phyloP scores from a whole-genome alignment of 2,113 vertebrate species.

The Phalacrocorax brasilianus region DNA sequence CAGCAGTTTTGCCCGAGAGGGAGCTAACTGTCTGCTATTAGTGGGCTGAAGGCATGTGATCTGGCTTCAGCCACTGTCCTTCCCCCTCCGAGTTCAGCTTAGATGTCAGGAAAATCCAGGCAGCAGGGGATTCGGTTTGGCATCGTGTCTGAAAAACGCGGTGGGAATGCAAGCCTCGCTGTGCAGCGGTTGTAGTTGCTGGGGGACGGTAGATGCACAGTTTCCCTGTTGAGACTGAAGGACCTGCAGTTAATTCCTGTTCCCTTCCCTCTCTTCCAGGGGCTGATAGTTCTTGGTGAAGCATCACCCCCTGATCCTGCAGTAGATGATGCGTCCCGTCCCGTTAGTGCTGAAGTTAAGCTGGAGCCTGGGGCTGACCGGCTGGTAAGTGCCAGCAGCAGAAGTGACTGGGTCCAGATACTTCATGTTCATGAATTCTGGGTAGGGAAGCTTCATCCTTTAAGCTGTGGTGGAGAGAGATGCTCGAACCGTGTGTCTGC shows the following conservation, averaged over 20 bases:
- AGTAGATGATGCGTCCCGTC: conserved; percentile 60
- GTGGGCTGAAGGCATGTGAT: not conserved
- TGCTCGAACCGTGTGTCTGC: accelerated
- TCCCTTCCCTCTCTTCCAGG: conserved; percentile 74
- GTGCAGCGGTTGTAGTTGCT: not conserved
- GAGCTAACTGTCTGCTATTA: not conserved
- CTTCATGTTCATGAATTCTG: accelerated
- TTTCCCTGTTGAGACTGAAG: not conserved
- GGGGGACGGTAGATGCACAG: not conserved
- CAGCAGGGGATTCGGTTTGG: not conserved
- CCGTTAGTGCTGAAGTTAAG: conserved; percentile 74
- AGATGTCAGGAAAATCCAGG: not conserved
- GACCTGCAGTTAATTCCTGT: not conserved
- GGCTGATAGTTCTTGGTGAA: conserved; percentile 88
- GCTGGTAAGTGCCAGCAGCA: conserved; percentile 67
- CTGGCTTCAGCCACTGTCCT: not conserved
- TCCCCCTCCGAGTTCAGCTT: not conserved
- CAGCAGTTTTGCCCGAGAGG: not conserved
- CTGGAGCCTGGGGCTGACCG: conserved; percentile 72
- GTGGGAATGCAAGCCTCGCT: not conserved
- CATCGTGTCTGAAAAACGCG: not conserved
- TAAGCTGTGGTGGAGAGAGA: not conserved
- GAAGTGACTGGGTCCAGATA: not conserved
- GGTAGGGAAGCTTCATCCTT: not conserved
- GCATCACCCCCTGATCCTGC: conserved; percentile 66